phyloP scores from a whole-genome alignment of 2,113 vertebrate genomes.

The Poeciliopsis retropinna region DNA sequence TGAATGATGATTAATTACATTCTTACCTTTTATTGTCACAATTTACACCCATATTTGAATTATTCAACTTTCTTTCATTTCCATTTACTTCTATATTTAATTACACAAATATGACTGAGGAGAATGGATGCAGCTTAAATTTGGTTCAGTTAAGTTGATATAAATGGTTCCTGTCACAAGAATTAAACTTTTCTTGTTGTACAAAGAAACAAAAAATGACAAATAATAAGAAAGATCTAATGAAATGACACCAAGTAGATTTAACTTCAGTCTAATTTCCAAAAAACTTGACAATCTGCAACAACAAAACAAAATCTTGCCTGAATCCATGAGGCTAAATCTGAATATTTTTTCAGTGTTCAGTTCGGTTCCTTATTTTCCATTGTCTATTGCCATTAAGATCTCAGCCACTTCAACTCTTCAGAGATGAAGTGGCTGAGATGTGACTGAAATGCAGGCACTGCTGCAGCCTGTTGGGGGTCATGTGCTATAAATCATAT shows the following conservation, averaged over 20 bases:
- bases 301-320: not conserved
- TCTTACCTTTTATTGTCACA: not conserved
- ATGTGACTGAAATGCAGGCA: no score
- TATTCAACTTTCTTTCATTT: not conserved
- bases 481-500: not conserved
- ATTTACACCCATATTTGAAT: not conserved
- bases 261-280: not conserved
- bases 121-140: not conserved
- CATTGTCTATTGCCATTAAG: not conserved
- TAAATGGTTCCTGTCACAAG: not conserved
- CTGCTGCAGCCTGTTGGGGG: no score
- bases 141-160: not conserved
- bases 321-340: not conserved
- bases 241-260: not conserved
- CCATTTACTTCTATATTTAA: not conserved
- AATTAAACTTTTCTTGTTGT: not conserved
- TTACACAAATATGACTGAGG: not conserved
- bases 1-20: not conserved
- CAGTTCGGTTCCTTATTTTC: not conserved
- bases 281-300: not conserved
- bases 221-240: not conserved
- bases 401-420: not conserved
- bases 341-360: not conserved
- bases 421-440: no score
- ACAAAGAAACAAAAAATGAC: no score